A percentile compares a stretch with the other conserved stretches of the same genome.
Conservation (phyloP, 2,113 vertebrate species). For the Crypturellus undulatus region DNA sequence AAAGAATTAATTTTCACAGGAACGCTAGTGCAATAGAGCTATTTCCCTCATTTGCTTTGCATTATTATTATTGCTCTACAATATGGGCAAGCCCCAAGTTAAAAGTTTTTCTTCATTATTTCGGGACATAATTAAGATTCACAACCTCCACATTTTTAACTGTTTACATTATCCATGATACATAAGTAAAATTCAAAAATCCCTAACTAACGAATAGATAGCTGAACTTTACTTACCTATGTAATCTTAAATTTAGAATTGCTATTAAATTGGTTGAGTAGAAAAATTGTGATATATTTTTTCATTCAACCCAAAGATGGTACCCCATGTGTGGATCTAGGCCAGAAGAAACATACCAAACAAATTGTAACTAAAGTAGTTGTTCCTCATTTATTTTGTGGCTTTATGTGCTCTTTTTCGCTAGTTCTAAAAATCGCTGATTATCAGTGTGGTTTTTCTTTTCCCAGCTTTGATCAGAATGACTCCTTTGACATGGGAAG, state of each 20-base stretch:
- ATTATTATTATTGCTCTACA: not conserved
- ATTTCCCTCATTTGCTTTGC: not conserved
- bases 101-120: not conserved
- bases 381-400: not conserved
- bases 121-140: not conserved
- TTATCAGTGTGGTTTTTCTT: not conserved
- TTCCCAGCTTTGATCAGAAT: not conserved
- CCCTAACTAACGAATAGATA: not conserved
- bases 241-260: not conserved
- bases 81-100: not conserved
- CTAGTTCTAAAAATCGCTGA: not conserved
- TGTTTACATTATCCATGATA: not conserved
- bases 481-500: not conserved
- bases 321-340: not conserved
- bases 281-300: not conserved
- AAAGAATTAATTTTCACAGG: slow-evolving; percentile 36
- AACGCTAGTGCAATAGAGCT: not conserved
- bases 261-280: not conserved
- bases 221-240: not conserved
- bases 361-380: not conserved
- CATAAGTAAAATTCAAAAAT: not conserved
- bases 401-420: not conserved
- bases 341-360: not conserved
- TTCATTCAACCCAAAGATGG: not conserved
- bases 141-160: not conserved